Conservation (phyloP, 2,888 invertebrate genomes). For the Lasioglossum pauxillum region DNA sequence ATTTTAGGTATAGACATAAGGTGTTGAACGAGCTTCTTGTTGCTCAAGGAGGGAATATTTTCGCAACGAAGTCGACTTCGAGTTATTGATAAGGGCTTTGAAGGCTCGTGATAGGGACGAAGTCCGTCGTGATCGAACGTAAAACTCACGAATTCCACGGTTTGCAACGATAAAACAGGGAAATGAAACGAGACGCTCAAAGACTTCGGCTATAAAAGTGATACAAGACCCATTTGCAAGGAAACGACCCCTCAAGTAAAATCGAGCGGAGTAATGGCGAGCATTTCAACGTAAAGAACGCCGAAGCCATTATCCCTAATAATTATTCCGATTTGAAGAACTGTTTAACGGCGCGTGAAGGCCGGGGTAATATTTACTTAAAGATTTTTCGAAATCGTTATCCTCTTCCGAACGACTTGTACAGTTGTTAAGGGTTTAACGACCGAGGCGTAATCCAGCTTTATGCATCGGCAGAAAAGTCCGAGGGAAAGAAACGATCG, state of each 20-base stretch:
- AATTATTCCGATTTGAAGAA: constrained; percentile 26
- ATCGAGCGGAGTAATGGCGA: neutral
- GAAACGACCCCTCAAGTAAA: constrained; percentile 10
- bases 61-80: neutral
- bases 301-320: constrained; percentile 9
- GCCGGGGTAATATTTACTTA: constrained; percentile 36
- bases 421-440: constrained; percentile 46
- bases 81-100: neutral
- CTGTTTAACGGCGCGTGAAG: constrained; percentile 29
- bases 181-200: constrained; percentile 10
- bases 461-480: constrained; percentile 33
- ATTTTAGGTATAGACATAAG: neutral
- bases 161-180: constrained; percentile 5
- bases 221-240: constrained; percentile 13
- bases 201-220: constrained; percentile 17
- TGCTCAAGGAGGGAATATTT: neutral
- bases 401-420: constrained; percentile 34
- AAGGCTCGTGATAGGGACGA: neutral
- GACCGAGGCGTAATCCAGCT: constrained; percentile 38
- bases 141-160: neutral
- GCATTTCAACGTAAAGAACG: constrained; percentile 5
- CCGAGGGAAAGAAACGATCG: constrained; percentile 26
- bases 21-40: neutral
- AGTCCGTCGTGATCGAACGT: neutral
- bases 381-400: constrained; percentile 45